Evolutionary conservation across 2,888 invertebrate genomes (phyloP), one percentile per base, ranked within the genome.

Genomic region (Spodoptera exigua): DNA sequence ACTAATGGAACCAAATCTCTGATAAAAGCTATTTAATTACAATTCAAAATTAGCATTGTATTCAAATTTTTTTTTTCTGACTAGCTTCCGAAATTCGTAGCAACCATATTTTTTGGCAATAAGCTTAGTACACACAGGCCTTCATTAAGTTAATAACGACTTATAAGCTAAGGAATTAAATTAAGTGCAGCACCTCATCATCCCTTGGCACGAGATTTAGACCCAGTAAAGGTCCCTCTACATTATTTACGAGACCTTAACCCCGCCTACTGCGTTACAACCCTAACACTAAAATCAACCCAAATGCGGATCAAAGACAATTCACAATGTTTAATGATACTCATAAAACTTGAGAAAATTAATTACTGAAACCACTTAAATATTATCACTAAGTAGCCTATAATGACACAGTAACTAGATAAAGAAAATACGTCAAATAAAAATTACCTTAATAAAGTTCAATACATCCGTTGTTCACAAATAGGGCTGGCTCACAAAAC

Each of bases 401-500:
- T 47, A 37, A 37, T 16, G 59, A 51, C 57, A 43, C 47, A 53
- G 11, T 48, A 43, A 47, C 55, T 52, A 46, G 56, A 63, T 14
- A 53, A 53, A n/a, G n/a, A n/a, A 49, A 58, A 69, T 65, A 64
- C 43, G 40, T 47, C 17, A 44, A 61, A 68, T 61, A 72, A 68
- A 27, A 65, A 59, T 69, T 85, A 86, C 86, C 85, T 86, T 76
- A 13, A 27, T n/a, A 64, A 69, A 67, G 62, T 65, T 74, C 76
- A 75, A 78, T 76, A 80, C 75, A 86, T 85, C 84, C 83, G 79
- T 76, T 66, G 78, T 66, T 70, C 74, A 71, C 74, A 68, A 27
- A 71, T 74, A 76, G 70, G 70, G 78, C 70, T 76, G 76, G 75
- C 77, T 72, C 92, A 93, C 93, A 87, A 87, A 90, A 92, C 89